Conservation (phyloP, 1,140 invertebrate genomes). For the Choristoneura fumiferana region DNA sequence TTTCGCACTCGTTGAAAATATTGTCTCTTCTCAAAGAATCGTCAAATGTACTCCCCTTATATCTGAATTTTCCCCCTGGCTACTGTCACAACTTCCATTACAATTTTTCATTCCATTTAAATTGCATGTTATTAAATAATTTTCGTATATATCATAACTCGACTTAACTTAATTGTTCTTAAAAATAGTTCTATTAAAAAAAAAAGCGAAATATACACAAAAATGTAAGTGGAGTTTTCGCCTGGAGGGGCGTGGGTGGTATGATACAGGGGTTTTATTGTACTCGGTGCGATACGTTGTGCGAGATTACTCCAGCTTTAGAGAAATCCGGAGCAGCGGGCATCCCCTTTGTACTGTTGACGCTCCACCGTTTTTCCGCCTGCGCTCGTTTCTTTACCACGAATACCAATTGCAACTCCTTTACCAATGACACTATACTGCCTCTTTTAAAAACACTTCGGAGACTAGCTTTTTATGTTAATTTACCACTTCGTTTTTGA, state of each 20-base stretch:
- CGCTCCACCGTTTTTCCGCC: slow-evolving; percentile 46
- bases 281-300: slow-evolving; percentile 22
- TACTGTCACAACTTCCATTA: slow-evolving; percentile 27
- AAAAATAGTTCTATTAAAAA: too few relatives aligned
- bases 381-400: slow-evolving; percentile 43
- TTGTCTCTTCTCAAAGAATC: slow-evolving; percentile 66
- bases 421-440: slow-evolving; percentile 23
- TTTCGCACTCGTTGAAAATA: slow-evolving; percentile 70
- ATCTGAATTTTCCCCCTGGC: slow-evolving; percentile 40
- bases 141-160: too few relatives aligned
- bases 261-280: slow-evolving; percentile 25
- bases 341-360: slow-evolving; percentile 47
- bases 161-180: too few relatives aligned
- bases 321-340: slow-evolving; percentile 41
- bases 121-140: too few relatives aligned
- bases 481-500: too few relatives aligned
- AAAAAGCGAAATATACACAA: neutral
- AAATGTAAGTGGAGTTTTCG: slow-evolving; percentile 15
- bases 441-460: neutral
- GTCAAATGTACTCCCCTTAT: slow-evolving; percentile 49
- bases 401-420: slow-evolving; percentile 40
- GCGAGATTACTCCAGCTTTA: slow-evolving; percentile 38
- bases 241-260: slow-evolving; percentile 8
- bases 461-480: neutral
- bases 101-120: slow-evolving; percentile 20